Base-by-base conservation (phyloP, 2,888 invertebrate species). In the Troides aeacus region DNA sequence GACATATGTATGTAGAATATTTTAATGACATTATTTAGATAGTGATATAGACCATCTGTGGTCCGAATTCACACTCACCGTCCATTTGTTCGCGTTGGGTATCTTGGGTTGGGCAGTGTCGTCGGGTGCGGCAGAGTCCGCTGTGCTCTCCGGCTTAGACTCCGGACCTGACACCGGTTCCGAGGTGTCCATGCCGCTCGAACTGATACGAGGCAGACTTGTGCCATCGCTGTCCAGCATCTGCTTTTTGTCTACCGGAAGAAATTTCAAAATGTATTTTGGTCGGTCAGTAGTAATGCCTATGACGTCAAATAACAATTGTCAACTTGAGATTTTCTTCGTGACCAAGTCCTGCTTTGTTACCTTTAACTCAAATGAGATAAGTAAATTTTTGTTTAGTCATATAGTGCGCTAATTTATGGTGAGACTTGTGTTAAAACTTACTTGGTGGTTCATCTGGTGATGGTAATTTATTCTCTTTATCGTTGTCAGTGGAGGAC, bases 401-500 rank as follows among this genome's bases (percentile, higher is more conserved):
- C 0, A 39, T 7, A 10, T 39, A 39, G 8, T 39, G 10, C 39
- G 10, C 39, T 39, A 10, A 39, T 39, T 10, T 21, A 8, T 21
- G 7, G 1, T 58, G 24, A 23, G 7, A 30, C 1, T 58, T 24
- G 18, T 30, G 36, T 18, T 30, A 39, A 39, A 72, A 93, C 95
- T 95, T 93, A 96, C 96, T 94, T 64, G 96, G 95, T n/a, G 96
- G 96, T 84, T 97, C 97, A 68, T 96, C 96, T 3, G 89, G n/a
- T 0, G 84, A 78, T 0, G 89, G 86, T 18, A 85, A 74, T 71
- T 87, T 95, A 93, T 82, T 95, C 93, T 76, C 94, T 76, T 88
- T 94, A 81, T 83, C 94, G 76, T 86, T 93, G 77, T 91, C 89
- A 0, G 74, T 71, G 0, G 80, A 75, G 1, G 78, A 79, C 90